Percentiles rank a stretch among this genome's conserved stretches.
phyloP scores from a whole-genome alignment of 2,888 invertebrate species.

The Euphydryas editha region DNA sequence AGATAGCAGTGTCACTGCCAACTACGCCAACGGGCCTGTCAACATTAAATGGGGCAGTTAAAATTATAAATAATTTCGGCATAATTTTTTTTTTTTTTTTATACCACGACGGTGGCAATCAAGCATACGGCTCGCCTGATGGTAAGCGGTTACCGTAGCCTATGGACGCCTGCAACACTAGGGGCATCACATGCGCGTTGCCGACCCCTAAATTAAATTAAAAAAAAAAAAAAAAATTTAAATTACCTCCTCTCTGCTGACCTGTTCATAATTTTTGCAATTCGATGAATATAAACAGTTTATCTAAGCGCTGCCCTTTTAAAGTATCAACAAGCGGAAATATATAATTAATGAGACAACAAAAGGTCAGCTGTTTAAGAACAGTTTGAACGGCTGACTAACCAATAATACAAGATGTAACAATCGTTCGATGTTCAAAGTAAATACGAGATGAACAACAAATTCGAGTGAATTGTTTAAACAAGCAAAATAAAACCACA shows the following conservation, averaged over 20 bases:
- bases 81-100: no score
- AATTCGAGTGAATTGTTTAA: slow-evolving; percentile 40
- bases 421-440: slow-evolving; percentile 35
- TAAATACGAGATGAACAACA: slow-evolving; percentile 38
- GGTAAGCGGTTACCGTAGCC: no score
- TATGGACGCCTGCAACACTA: no score
- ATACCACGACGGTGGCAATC: no score
- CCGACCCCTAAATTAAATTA: no score
- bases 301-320: background rate
- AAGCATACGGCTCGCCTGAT: no score
- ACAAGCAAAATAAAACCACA: slow-evolving; percentile 38
- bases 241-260: background rate
- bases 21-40: no score
- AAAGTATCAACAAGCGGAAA: slow-evolving; percentile 6
- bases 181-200: no score
- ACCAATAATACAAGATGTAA: slow-evolving; percentile 29
- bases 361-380: slow-evolving; percentile 1
- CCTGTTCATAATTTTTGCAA: background rate
- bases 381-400: slow-evolving; percentile 4
- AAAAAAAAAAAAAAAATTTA: no score
- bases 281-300: background rate
- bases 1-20: no score
- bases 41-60: no score
- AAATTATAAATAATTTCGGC: no score
- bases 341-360: slow-evolving; percentile 2